These are phyloP conservation scores for Leucoraja erinaceus DNA, from an alignment of 2,113 vertebrate genomes.

Conservation along the genomic window DNA sequence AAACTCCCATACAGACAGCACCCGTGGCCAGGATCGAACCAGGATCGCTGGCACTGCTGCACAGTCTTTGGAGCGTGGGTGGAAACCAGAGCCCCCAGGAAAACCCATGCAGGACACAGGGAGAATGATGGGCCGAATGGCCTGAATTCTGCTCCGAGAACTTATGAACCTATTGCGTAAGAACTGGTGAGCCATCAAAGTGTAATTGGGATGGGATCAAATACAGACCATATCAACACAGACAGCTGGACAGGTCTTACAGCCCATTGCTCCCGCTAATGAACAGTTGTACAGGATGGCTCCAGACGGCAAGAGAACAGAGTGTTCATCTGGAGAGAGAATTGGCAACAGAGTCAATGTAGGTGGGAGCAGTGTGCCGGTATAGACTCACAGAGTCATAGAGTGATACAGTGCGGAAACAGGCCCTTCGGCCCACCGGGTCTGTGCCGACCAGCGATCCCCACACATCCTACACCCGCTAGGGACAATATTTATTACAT, in stretches of 20 bases:
- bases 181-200: neutral
- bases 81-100: no score
- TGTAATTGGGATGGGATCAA: neutral
- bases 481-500: no score
- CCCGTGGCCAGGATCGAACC: no score
- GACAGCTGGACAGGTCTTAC: neutral
- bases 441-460: no score
- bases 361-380: neutral
- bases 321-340: neutral
- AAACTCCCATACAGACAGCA: no score
- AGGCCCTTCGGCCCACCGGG: neutral
- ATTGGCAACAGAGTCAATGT: neutral
- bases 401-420: neutral
- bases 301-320: neutral
- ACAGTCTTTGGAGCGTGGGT: no score
- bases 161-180: neutral
- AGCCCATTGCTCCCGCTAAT: neutral
- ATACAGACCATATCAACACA: neutral
- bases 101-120: neutral
- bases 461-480: no score
- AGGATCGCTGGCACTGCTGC: no score
- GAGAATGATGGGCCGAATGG: neutral
- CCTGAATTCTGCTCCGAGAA: neutral
- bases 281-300: neutral
- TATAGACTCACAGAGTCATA: neutral